Evolutionary conservation across 1,140 invertebrate species (phyloP).

Genomic region (Cyclargus thomasi): DNA sequence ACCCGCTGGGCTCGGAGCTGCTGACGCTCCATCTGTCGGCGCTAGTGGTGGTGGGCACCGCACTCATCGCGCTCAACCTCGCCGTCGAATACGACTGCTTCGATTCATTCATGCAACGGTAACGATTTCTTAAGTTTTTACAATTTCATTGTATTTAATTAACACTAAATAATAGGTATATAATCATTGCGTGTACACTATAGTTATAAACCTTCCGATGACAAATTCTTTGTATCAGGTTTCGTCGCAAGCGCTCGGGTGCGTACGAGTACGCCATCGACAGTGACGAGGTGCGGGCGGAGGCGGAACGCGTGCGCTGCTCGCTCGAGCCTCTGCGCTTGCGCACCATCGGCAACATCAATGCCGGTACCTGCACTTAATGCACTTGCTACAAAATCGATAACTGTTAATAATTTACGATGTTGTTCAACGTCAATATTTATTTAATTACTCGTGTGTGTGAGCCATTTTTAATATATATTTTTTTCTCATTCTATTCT

Average conservation of each 20-base stretch:
- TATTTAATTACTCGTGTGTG: too few species aligned
- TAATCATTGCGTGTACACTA: too few species aligned
- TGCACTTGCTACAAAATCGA: too few species aligned
- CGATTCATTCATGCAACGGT: conserved; percentile 48
- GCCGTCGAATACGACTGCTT: conserved; percentile 75
- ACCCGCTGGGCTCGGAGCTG: conserved; percentile 76
- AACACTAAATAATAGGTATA: too few species aligned
- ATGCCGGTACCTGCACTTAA: conserved; percentile 41
- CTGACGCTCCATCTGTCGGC: conserved; percentile 74
- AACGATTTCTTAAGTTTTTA: not conserved
- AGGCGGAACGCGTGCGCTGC: conserved; percentile 66
- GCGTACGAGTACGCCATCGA: conserved; percentile 35
- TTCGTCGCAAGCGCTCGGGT: conserved; percentile 31
- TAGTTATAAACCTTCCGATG: too few species aligned
- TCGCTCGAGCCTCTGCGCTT: conserved; percentile 39
- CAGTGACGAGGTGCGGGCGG: conserved; percentile 61
- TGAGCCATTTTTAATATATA: not conserved
- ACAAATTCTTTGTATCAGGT: conserved; percentile 26
- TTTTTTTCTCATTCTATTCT: too few species aligned
- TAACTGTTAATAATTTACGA: too few species aligned
- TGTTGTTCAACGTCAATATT: too few species aligned
- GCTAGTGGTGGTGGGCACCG: conserved; percentile 69
- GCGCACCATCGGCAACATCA: conserved; percentile 57
- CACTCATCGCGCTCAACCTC: conserved; percentile 75
- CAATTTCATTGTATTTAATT: too few species aligned